Percentiles rank a stretch among this genome's conserved stretches.
phyloP scores from a whole-genome alignment of 2,797 vertebrate genomes.

The Sorex maritimensis region DNA sequence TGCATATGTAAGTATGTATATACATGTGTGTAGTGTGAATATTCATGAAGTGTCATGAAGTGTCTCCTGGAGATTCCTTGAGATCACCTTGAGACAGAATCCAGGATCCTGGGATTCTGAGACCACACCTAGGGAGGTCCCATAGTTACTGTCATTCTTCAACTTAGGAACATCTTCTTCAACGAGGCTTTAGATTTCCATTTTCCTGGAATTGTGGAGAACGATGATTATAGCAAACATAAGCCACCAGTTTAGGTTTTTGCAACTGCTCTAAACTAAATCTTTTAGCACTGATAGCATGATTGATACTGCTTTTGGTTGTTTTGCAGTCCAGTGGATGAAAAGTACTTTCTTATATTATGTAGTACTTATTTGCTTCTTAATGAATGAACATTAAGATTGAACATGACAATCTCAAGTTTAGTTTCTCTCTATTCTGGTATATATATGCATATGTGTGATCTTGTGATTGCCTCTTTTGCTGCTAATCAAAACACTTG shows the following conservation, averaged over 20 bases:
- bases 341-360: conserved; percentile 41
- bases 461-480: neutral
- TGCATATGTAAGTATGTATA: neutral
- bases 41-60: neutral
- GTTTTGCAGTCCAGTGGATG: neutral
- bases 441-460: neutral
- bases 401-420: neutral
- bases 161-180: neutral
- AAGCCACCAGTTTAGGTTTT: neutral
- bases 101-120: neutral
- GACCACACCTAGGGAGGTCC: neutral
- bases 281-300: neutral
- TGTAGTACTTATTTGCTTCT: neutral
- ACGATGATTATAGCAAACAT: neutral
- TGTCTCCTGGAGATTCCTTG: too few species aligned
- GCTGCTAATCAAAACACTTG: neutral
- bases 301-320: neutral
- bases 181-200: neutral
- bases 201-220: neutral
- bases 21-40: too few species aligned
- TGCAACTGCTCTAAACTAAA: conserved; percentile 19
- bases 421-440: neutral
- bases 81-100: neutral
- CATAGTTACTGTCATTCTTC: neutral
- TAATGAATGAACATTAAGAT: neutral